Base-by-base conservation (phyloP, 2,797 vertebrate genomes). In the Rallus crepitans region DNA sequence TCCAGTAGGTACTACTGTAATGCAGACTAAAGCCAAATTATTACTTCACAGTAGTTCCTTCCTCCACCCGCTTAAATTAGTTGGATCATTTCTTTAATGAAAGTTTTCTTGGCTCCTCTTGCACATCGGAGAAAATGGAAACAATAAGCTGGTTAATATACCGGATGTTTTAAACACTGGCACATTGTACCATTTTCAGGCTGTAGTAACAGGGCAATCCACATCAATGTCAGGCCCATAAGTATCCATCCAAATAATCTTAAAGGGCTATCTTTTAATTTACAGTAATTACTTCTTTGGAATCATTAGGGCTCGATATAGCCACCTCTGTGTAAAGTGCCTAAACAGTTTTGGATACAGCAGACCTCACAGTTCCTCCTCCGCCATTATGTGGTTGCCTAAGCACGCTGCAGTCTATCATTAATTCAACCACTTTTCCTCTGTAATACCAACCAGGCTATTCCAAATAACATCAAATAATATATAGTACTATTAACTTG, bases 51-150 rank as follows among this genome's bases (percentile, higher is more conserved):
- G 73, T 37, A n/a, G 31, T 40, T 94, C 39, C 16, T 76, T 90
- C 82, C 45, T 88, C 66, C n/a, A 84, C 52, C 47, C 82, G 50
- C 57, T 91, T 68, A 79, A 94, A 91, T 94, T 82, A 90, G 87
- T 11, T n/a, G 63, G 69, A 76, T 79, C 48, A 13, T 71, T 93
- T 92, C 52, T 93, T 68, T 93, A 90, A 90, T 35, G 25, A 83
- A 93, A 68, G 12, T 42, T 69, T 94, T 76, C 82, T 93, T 91
- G 80, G 89, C 73, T 93, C 33, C 48, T 56, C 25, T 35, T 35
- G 42, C 28, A 9, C 40, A 59, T 65, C 8, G 12, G 59, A 76
- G 69, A 56, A 91, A 86, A 75, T 3, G 20, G n/a, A 82, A 77
- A 72, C 56, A 82, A 45, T 52, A n/a, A 69, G 42, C 19, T 66